Conservation (phyloP, 92 coral and sea anemone genomes). For the Metridium senile region DNA sequence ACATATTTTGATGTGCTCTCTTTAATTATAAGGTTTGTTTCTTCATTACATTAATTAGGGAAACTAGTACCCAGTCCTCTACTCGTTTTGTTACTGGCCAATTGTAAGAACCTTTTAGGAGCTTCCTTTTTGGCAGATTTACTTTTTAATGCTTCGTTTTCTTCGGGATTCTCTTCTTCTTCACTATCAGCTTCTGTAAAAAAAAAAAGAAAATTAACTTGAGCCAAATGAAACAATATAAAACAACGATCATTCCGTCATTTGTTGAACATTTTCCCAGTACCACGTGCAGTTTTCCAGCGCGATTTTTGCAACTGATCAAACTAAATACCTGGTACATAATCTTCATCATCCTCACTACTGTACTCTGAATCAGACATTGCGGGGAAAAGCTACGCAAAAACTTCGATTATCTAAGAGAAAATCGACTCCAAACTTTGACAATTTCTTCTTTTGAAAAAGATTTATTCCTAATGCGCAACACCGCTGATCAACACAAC, state of each 20-base stretch:
- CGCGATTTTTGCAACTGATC: not conserved
- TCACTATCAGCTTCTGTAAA: constrained; percentile 15
- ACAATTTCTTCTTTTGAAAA: constrained; percentile 2
- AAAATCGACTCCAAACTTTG: not conserved
- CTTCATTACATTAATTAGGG: no score
- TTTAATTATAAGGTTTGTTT: no score
- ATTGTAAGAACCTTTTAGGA: constrained; percentile 19
- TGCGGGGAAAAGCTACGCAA: not conserved
- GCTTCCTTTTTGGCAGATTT: constrained; percentile 21
- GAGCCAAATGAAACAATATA: no score
- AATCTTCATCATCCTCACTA: constrained; percentile 82
- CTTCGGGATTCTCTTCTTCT: constrained; percentile 12
- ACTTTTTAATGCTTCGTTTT: not conserved
- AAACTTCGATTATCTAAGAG: not conserved
- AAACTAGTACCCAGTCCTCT: no score
- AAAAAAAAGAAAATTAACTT: not conserved
- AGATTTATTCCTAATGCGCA: not conserved
- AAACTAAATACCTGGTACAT: constrained; percentile 62
- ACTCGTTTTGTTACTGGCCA: no score
- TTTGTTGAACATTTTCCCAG: not conserved
- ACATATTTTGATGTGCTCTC: no score
- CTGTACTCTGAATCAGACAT: constrained; percentile 88
- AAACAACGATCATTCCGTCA: no score
- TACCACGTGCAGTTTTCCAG: not conserved
- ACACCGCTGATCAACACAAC: constrained; percentile 38